phyloP scores from a whole-genome alignment of 2,888 invertebrate genomes.

The Cybosia mesomella region DNA sequence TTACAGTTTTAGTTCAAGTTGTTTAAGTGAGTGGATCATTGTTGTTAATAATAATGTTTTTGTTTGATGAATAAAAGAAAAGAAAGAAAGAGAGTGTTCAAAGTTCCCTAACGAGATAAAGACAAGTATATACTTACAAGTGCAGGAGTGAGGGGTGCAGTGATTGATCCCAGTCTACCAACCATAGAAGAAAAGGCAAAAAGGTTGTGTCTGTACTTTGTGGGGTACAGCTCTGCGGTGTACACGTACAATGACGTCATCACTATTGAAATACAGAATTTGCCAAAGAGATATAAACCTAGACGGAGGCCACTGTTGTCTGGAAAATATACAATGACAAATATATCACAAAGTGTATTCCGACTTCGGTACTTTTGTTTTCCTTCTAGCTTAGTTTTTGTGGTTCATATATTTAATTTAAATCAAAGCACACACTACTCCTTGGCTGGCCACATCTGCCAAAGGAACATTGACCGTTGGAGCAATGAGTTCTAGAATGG shows the following conservation, averaged over 20 bases:
- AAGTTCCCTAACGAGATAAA: neutral
- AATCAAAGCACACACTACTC: no score
- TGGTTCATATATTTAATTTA: no score
- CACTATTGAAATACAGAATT: conserved; percentile 89
- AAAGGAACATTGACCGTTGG: no score
- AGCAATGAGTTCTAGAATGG: no score
- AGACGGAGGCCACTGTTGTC: conserved; percentile 74
- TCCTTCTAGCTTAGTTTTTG: no score
- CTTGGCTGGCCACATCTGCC: no score
- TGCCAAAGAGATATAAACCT: conserved; percentile 87
- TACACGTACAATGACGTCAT: conserved; percentile 89
- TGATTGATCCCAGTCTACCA: conserved; percentile 89
- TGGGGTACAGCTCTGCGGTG: conserved; percentile 90
- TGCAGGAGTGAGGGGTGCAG: conserved; percentile 89
- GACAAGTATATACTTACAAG: conserved; percentile 78
- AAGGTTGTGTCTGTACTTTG: conserved; percentile 88
- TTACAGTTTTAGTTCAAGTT: no score
- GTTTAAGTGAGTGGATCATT: no score
- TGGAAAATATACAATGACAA: conserved; percentile 36
- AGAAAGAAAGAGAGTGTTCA: neutral
- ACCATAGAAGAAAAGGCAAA: conserved; percentile 90
- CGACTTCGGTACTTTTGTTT: no score
- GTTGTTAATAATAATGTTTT: neutral
- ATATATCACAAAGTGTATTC: neutral
- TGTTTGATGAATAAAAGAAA: neutral